These are phyloP conservation scores for Phrynocephalus guinanensis DNA, from an alignment of 2,797 vertebrate species.

Conservation along the genomic window DNA sequence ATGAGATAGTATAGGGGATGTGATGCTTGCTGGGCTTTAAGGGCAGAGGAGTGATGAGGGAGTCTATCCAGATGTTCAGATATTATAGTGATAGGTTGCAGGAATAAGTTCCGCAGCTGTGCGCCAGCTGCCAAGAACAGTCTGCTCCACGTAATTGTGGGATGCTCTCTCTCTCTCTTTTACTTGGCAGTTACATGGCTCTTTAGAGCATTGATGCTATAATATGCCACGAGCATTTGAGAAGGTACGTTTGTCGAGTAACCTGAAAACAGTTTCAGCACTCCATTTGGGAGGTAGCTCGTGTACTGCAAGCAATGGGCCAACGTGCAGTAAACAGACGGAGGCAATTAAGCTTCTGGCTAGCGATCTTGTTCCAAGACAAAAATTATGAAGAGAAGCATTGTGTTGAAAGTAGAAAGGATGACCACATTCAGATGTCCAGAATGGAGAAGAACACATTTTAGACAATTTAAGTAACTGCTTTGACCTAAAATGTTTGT, in stretches of 20 bases:
- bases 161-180: neutral
- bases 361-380: neutral
- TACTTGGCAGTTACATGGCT: slow-evolving; percentile 7
- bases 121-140: slow-evolving; percentile 26
- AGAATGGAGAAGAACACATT: neutral
- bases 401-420: neutral
- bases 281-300: neutral
- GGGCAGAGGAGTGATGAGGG: slow-evolving; percentile 13
- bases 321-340: neutral
- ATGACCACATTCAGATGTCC: neutral
- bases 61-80: slow-evolving; percentile 39
- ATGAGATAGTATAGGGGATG: slow-evolving; percentile 24
- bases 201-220: neutral
- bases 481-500: neutral
- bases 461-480: neutral
- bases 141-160: slow-evolving; percentile 17
- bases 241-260: slow-evolving; percentile 10
- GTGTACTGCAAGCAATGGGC: neutral
- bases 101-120: slow-evolving; percentile 36
- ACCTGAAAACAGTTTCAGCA: neutral
- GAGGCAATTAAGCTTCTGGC: neutral
- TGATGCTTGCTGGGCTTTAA: slow-evolving; percentile 19
- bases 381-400: neutral
- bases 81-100: slow-evolving; percentile 6
- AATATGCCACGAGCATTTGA: slow-evolving; percentile 2